A percentile compares a stretch with the other conserved stretches of the same genome.
Evolutionary conservation across 2,113 vertebrate genomes (phyloP).

Genomic region (Melospiza melodia): DNA sequence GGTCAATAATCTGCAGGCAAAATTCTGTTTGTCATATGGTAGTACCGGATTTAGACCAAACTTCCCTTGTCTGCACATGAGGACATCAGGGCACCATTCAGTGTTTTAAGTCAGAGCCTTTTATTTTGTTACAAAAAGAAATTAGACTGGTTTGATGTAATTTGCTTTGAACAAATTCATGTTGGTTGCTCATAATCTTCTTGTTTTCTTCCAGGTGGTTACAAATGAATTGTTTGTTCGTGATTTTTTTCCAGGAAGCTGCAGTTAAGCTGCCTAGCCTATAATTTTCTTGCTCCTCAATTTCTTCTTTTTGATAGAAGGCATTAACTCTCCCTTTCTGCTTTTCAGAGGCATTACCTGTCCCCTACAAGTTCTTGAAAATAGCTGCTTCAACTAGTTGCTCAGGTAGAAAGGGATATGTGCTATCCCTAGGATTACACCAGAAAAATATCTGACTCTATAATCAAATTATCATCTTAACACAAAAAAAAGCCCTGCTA

Average conservation of each 20-base stretch:
- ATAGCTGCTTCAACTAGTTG: not conserved
- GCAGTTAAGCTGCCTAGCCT: not conserved
- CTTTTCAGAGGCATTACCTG: not conserved
- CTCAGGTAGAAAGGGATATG: not conserved
- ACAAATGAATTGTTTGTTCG: not conserved
- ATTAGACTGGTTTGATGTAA: not conserved
- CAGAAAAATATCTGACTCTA: not conserved
- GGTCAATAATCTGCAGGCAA: not conserved
- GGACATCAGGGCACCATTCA: not conserved
- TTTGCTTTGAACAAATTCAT: conserved; percentile 5
- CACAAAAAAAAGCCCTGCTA: not conserved
- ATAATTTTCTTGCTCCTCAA: conserved; percentile 24
- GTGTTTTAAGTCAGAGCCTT: not conserved
- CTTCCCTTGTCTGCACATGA: not conserved
- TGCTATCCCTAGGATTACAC: not conserved
- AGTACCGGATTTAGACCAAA: not conserved
- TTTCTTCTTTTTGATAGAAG: conserved; percentile 5
- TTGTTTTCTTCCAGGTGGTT: conserved; percentile 23
- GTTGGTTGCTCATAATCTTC: not conserved
- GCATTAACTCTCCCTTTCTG: not conserved
- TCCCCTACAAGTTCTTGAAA: not conserved
- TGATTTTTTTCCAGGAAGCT: conserved; percentile 24
- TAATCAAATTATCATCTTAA: conserved; percentile 35
- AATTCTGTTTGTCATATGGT: not conserved
- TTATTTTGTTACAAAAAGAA: not conserved